Conservation (phyloP, 2,113 vertebrate genomes). For the Aphelocoma coerulescens region DNA sequence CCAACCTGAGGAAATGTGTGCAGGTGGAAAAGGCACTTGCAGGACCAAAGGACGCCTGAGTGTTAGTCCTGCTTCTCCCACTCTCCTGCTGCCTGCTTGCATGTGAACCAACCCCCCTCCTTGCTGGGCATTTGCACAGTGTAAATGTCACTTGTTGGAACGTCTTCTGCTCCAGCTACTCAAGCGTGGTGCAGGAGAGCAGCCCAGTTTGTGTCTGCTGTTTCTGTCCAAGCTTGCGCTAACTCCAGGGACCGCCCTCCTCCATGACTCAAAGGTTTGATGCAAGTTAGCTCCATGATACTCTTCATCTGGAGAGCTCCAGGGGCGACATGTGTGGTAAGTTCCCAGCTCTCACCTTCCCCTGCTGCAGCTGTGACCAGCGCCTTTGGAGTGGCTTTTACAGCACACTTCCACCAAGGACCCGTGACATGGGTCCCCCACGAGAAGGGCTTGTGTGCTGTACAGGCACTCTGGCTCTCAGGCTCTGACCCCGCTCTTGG, state of each 20-base stretch:
- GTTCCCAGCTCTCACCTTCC: not conserved
- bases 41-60: not conserved
- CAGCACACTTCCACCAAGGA: not conserved
- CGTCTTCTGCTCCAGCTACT: not conserved
- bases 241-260: not conserved
- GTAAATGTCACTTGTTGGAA: not conserved
- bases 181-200: not conserved
- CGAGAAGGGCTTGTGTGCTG: not conserved
- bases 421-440: not conserved
- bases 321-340: rapidly evolving
- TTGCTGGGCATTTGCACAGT: not conserved
- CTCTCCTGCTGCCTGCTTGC: not conserved
- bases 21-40: not conserved
- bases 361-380: not conserved
- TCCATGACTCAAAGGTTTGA: not conserved
- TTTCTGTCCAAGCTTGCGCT: not conserved
- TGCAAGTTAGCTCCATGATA: rapidly evolving
- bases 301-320: not conserved
- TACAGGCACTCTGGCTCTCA: not conserved
- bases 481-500: rapidly evolving
- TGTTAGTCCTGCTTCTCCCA: not conserved
- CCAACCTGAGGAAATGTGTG: not conserved
- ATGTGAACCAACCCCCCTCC: not conserved
- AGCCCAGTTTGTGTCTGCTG: not conserved
- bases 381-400: not conserved